Conservation (phyloP, 2,113 vertebrate genomes). For the Malurus alboscapulatus region DNA sequence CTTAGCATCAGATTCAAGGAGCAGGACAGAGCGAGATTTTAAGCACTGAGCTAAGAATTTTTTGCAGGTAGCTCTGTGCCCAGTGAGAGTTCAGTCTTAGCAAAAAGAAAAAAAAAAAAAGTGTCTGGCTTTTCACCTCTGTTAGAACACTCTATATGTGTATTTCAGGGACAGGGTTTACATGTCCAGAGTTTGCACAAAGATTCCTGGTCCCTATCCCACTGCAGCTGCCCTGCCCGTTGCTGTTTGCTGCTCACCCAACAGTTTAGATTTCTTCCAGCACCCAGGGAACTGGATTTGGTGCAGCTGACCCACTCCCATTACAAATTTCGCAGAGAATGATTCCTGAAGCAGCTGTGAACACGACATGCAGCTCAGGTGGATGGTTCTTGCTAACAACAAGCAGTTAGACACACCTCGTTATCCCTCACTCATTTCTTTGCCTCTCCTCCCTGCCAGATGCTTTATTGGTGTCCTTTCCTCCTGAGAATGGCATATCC, state of each 20-base stretch:
- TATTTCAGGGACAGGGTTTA: background rate
- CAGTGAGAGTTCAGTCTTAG: background rate
- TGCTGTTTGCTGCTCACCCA: background rate
- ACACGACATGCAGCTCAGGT: background rate
- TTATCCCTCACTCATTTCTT: background rate
- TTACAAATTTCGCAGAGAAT: background rate
- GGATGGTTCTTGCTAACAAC: background rate
- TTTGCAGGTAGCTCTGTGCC: background rate
- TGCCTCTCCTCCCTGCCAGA: background rate
- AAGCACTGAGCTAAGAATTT: background rate
- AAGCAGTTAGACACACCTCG: background rate
- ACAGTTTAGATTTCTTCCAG: background rate
- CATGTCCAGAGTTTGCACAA: background rate
- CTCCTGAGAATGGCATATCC: background rate
- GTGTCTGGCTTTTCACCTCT: background rate
- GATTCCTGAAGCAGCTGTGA: background rate
- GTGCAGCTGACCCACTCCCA: slow-evolving; percentile 7
- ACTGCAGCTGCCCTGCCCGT: background rate
- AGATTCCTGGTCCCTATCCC: background rate
- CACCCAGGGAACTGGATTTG: background rate
- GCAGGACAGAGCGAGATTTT: background rate
- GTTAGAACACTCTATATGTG: background rate
- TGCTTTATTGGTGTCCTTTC: background rate
- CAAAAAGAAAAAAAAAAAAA: background rate
- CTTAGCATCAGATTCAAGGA: background rate